Base-by-base conservation (phyloP, 2,888 invertebrate species). In the Hypomecis punctinalis region DNA sequence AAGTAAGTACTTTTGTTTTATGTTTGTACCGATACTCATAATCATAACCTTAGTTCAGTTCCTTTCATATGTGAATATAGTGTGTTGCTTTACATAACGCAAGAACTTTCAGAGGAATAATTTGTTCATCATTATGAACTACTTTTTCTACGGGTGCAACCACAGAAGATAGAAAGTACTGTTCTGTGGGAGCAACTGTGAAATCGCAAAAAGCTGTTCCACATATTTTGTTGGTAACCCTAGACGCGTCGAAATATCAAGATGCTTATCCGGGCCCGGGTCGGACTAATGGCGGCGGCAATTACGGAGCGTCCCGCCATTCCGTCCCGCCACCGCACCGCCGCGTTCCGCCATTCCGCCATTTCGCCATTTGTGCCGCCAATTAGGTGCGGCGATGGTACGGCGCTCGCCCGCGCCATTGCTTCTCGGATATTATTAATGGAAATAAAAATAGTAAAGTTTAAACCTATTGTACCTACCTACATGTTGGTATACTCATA, bases 241-340 rank as follows among this genome's bases (percentile, higher is more conserved):
- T 52, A 49, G 45, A 36, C 43, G 63, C 72, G 72, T 66, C 74
- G 74, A 76, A 79, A 78, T 77, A 79, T 76, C 81, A 76, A 75
- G 81, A 81, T 82, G 73, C 69, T 79, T 80, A 77, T 80, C 81
- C 77, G 72, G 75, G 60, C 58, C 67, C 73, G 70, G 74, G 79
- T 77, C 83, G 79, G 77, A 77, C 84, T 86, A 85, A 85, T 85
- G 86, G 84, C 78, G 77, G 69, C 80, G 74, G 83, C 83, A 86
- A 87, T 87, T 86, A 86, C 83, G 72, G 42, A 45, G 53, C 55
- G 56, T 40, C 10, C 52, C 52, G 40, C 40, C 52, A 69, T 61
- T 64, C 70, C 23, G 57, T 37, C 60, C 62, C 67, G 62, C 61
- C 67, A 8, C 47, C n/a, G 61, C 43, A 52, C 60, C 37, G 43